Evolutionary conservation across 2,888 invertebrate genomes (phyloP), one percentile per base, ranked within the genome.

Genomic region (Ceramica pisi): DNA sequence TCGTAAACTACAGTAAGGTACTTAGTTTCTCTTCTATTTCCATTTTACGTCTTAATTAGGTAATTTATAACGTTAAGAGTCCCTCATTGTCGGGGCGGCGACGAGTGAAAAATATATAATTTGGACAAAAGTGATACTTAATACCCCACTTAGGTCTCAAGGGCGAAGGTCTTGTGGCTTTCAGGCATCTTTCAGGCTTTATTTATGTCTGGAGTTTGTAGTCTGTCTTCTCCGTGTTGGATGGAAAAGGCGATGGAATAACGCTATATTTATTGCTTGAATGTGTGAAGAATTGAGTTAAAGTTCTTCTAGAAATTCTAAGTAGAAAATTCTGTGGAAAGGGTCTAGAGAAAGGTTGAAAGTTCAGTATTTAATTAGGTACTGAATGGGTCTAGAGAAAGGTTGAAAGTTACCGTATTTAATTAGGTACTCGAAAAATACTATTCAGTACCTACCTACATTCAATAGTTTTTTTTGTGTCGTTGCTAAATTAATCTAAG

Each of bases 61-160:
- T 78, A 79, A 81, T 82, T 81, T 70, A 71, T 78, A 81, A 75
- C 75, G 78, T 68, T 82, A 81, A 69, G 68, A 56, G 81, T 65
- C 60, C 57, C 65, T 74, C 78, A 69, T 78, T 79, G 71, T 67
- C 26, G 51, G 62, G 46, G 56, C 38, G 70, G 61, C 74, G 68
- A 64, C 71, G 60, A 79, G 61, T 69, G 82, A 75, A 78, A 75
- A 81, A 81, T 69, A 75, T 81, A 71, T 77, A 81, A 80, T 75
- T 81, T 72, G 68, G 68, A 72, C 77, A 55, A 71, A 79, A 81
- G 75, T 82, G 79, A 78, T 82, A 78, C 65, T 81, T 81, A 71
- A 82, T 71, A 67, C 63, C 53, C 55, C 65, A 78, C 82, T 81
- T 78, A 80, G 67, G 48, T 60, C 26, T 63, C 48, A 80, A 80